A percentile compares a stretch with the other conserved stretches of the same genome.
Conservation (phyloP, 2,113 vertebrate species). For the Prietella phreatophila region DNA sequence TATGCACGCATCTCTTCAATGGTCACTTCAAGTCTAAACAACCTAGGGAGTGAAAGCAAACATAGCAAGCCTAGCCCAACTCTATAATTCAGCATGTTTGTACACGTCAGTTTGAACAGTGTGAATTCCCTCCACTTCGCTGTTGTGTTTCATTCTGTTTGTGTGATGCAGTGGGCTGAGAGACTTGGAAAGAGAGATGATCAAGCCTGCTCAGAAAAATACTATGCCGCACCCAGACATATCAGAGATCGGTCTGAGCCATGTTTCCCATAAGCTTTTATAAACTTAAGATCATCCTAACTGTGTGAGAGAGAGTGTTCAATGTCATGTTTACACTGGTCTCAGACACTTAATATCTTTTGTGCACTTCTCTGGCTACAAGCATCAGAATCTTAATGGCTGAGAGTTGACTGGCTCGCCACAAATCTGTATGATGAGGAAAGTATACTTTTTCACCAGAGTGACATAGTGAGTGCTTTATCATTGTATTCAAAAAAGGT, state of each 20-base stretch:
- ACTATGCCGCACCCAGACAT: not conserved
- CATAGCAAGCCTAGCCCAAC: not conserved
- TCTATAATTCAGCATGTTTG: not conserved
- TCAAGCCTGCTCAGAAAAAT: not conserved
- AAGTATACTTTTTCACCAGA: not conserved
- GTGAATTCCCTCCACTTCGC: not conserved
- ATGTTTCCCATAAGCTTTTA: not conserved
- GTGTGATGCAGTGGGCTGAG: not conserved
- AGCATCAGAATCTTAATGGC: not conserved
- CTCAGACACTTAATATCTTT: not conserved
- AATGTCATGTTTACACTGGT: not conserved
- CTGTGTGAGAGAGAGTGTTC: not conserved
- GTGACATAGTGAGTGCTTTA: not conserved
- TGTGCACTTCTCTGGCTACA: not conserved
- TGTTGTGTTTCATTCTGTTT: not conserved
- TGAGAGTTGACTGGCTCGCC: not conserved
- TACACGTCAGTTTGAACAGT: not conserved
- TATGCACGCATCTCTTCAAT: not conserved
- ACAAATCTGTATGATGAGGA: not conserved
- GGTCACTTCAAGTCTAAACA: constrained; percentile 7
- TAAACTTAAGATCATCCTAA: not conserved
- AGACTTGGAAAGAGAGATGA: not conserved
- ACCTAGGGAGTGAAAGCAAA: not conserved
- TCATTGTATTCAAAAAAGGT: not conserved
- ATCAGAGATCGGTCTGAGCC: not conserved